Conservation (phyloP, 2,888 invertebrate species). For the Drosophila picticornis region DNA sequence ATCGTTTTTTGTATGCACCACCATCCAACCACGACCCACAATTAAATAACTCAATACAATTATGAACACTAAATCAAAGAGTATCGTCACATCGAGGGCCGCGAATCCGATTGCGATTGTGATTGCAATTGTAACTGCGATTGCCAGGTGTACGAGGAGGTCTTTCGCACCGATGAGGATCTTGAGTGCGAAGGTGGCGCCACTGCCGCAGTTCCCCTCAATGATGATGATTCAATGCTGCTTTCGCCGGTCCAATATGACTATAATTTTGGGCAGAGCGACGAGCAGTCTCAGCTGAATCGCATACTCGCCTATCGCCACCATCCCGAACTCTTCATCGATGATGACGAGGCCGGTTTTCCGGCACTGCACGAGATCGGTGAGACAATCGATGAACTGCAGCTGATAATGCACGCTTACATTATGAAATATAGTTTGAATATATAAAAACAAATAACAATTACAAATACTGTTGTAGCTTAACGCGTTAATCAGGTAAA, state of each 20-base stretch:
- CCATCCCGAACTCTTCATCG: conserved; percentile 79
- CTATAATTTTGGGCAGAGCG: conserved; percentile 60
- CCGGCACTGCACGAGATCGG: conserved; percentile 84
- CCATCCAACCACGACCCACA: conserved; percentile 1
- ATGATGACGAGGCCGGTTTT: conserved; percentile 81
- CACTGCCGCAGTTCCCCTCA: conserved; percentile 28
- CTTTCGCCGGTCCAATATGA: conserved; percentile 44
- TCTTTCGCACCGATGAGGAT: conserved; percentile 70
- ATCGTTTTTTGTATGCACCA: conserved; percentile 51
- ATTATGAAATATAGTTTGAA: conserved; percentile 85
- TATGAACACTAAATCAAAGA: conserved; percentile 53
- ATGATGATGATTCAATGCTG: not conserved
- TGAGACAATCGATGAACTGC: conserved; percentile 85
- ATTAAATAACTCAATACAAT: conserved; percentile 17
- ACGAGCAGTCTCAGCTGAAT: conserved; percentile 74
- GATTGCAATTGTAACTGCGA: conserved; percentile 61
- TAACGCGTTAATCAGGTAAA: conserved; percentile 65
- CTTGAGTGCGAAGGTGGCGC: conserved; percentile 66
- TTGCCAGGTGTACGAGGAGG: conserved; percentile 65
- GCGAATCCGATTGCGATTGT: conserved; percentile 55
- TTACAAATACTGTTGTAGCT: conserved; percentile 23
- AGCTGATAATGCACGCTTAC: conserved; percentile 85
- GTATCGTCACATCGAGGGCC: conserved; percentile 81
- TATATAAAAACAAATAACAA: conserved; percentile 56
- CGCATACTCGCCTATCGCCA: conserved; percentile 79